phyloP scores from a whole-genome alignment of 2,888 invertebrate genomes.

The Gymnosoma rotundatum region DNA sequence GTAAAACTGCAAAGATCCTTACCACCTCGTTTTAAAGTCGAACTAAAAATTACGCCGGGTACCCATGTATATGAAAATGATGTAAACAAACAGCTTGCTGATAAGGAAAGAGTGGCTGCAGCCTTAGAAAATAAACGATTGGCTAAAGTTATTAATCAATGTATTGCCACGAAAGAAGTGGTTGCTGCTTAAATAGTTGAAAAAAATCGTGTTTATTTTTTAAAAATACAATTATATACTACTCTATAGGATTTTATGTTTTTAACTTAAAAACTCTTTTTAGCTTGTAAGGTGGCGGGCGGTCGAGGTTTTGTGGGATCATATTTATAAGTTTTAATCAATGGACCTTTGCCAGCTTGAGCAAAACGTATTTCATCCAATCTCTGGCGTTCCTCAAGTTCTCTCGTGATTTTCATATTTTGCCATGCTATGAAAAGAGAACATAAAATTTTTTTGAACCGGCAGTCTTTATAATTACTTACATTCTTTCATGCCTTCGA shows the following conservation, averaged over 20 bases:
- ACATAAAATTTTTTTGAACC: background rate
- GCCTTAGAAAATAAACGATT: constrained; percentile 97
- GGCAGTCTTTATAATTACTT: constrained; percentile 78
- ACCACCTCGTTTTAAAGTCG: constrained; percentile 92
- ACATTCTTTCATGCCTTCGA: constrained; percentile 91
- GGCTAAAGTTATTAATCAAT: constrained; percentile 96
- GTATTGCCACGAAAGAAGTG: constrained; percentile 83
- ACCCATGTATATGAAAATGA: constrained; percentile 95
- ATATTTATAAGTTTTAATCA: constrained; percentile 93
- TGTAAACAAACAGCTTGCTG: constrained; percentile 98
- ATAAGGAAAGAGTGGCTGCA: constrained; percentile 98
- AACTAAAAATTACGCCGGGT: constrained; percentile 94
- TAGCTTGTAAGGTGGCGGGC: constrained; percentile 70
- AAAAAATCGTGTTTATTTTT: constrained; percentile 38
- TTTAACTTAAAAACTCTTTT: constrained; percentile 68
- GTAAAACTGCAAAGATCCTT: constrained; percentile 94
- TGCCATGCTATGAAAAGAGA: constrained; percentile 86
- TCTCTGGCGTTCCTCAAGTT: constrained; percentile 89
- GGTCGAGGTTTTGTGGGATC: constrained; percentile 87
- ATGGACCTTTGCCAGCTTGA: constrained; percentile 92
- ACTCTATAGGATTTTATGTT: background rate
- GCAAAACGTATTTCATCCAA: constrained; percentile 91
- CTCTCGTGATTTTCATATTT: constrained; percentile 90
- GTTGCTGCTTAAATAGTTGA: constrained; percentile 59
- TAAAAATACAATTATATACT: constrained; percentile 53